These are phyloP conservation scores for Cyprinella venusta DNA, from an alignment of 2,797 vertebrate species.

Conservation along the genomic window DNA sequence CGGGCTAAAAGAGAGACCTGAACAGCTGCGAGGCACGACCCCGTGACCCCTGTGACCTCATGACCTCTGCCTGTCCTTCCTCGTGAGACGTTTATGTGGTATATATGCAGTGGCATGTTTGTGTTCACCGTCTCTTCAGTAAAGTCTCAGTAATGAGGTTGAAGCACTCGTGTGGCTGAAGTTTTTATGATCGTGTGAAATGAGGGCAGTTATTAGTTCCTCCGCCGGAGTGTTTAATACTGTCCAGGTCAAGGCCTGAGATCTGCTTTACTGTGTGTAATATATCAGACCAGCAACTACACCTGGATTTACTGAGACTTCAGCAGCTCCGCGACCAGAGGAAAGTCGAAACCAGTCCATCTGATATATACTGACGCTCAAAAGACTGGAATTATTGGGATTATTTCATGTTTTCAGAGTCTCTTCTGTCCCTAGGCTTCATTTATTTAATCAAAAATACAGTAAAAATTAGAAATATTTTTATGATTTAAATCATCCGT, in stretches of 20 bases:
- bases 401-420: neutral
- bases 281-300: slow-evolving; percentile 36
- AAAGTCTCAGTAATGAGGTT: slow-evolving; percentile 46
- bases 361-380: neutral
- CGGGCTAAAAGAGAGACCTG: neutral
- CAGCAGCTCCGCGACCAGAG: neutral
- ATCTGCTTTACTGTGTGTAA: slow-evolving; percentile 28
- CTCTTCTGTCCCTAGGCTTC: neutral
- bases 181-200: slow-evolving; percentile 47
- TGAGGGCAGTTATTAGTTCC: slow-evolving; percentile 52
- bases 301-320: slow-evolving; percentile 3
- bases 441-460: neutral
- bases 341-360: neutral
- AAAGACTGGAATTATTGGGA: neutral
- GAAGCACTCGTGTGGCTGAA: slow-evolving; percentile 47
- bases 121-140: neutral
- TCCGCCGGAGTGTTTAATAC: slow-evolving; percentile 32
- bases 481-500: rapidly evolving
- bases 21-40: slow-evolving; percentile 58
- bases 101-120: neutral
- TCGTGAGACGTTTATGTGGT: slow-evolving; percentile 44
- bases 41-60: slow-evolving; percentile 30
- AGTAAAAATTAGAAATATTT: neutral
- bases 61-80: slow-evolving; percentile 21
- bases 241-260: slow-evolving; percentile 50